Evolutionary conservation across 2,888 invertebrate species (phyloP), one percentile per base, ranked within the genome.

Genomic region (Nemurella pictetii): DNA sequence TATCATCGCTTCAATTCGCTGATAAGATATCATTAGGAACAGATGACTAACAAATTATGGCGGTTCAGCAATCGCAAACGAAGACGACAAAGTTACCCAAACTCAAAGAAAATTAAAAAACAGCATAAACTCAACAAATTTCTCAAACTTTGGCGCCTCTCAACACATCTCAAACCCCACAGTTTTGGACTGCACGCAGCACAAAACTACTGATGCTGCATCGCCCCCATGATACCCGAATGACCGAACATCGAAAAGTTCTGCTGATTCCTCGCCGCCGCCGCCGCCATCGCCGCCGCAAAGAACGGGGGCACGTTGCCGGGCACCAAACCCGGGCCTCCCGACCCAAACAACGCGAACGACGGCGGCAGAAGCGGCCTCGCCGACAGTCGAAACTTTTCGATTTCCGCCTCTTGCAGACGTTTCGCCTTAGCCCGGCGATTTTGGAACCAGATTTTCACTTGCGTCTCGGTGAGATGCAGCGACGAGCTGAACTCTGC

Each of bases 341-440:
- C 88, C 15, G 87, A 87, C 25, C 89, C 89, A 84, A 88, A 89
- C 86, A 88, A 89, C 77, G 90, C 91, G 80, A 92, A 91, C 82
- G 93, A 89, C 88, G 92, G 87, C 87, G 5, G 92, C 92, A 86
- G 92, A 90, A 84, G 92, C 91, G 32, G 93, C 92, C 26, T 93
- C 92, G 27, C 87, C n/a, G 93, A 92, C 90, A 94, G 92, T 91
- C 98, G 96, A 89, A 97, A 91, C 90, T 98, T 97, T 90, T 98
- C 98, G 88, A 98, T 93, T 90, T 98, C 98, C 0, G 98, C 99
- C 89, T 99, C 98, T 91, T 98, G 98, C 3, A 99, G 93, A 30
- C 99, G 93, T 92, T 99, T 99, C 89, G 98, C 98, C 91, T 99
- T 99, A 87, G 99, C 99, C 81, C 97, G 93, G 90, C 96, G 93